These are phyloP conservation scores for Centropus unirufus DNA, from an alignment of 2,113 vertebrate species.

Conservation along the genomic window DNA sequence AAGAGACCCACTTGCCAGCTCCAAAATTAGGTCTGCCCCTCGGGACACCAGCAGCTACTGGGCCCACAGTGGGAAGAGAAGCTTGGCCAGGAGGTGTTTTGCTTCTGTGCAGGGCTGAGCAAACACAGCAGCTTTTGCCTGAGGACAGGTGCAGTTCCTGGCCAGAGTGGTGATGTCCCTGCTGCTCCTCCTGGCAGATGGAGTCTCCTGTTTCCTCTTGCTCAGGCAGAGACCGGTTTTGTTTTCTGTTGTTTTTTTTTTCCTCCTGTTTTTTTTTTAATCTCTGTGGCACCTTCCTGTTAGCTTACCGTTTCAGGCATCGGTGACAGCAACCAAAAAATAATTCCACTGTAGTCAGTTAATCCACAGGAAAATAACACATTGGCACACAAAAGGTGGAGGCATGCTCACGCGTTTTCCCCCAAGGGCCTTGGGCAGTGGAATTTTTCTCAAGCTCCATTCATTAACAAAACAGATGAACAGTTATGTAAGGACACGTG, in stretches of 20 bases:
- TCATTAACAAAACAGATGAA: conserved; percentile 55
- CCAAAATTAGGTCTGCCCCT: background rate
- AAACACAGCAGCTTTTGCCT: background rate
- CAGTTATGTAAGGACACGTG: conserved; percentile 33
- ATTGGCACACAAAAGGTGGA: background rate
- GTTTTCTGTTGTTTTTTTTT: no score
- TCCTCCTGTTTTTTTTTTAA: background rate
- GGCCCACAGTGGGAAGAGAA: background rate
- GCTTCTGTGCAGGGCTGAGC: background rate
- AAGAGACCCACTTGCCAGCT: background rate
- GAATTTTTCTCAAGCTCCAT: conserved; percentile 70
- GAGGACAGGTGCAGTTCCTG: background rate
- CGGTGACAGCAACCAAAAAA: background rate
- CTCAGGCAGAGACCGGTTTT: background rate
- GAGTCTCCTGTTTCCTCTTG: background rate
- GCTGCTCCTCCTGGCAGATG: background rate
- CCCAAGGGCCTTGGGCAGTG: conserved; percentile 28
- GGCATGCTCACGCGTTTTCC: background rate
- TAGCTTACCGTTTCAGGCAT: conserved; percentile 22
- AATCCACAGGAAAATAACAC: conserved; percentile 62
- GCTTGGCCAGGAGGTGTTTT: background rate
- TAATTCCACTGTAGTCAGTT: conserved; percentile 39
- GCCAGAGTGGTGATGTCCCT: background rate
- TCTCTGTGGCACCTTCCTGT: background rate
- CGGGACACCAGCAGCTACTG: background rate